Evolutionary conservation across 2,888 invertebrate genomes (phyloP), one percentile per base, ranked within the genome.

Genomic region (Euclidia mi): DNA sequence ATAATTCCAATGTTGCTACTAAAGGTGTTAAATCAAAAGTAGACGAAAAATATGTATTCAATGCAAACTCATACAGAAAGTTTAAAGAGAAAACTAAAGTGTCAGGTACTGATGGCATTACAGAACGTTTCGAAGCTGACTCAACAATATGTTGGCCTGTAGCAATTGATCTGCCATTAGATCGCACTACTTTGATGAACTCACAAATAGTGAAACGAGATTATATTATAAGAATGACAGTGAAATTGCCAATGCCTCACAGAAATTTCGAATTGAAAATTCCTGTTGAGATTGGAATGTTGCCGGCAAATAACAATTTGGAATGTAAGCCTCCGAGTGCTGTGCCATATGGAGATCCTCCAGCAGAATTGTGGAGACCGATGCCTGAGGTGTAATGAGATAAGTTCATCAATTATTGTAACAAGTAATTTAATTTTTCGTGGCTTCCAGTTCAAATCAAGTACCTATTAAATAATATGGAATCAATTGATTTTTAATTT

Each of bases 281-380:
- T 12, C 83, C 83, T 2, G 57, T 83, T 0, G 76, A 81, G 49
- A 69, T 82, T 31, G 79, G 78, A 82, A 79, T 31, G n/a, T n/a
- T n/a, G n/a, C n/a, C n/a, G n/a, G n/a, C n/a, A n/a, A n/a, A n/a
- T n/a, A n/a, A n/a, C n/a, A n/a, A n/a, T n/a, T n/a, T n/a, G n/a
- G n/a, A n/a, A n/a, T n/a, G n/a, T n/a, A n/a, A n/a, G n/a, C n/a
- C n/a, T n/a, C n/a, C n/a, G n/a, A n/a, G n/a, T n/a, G n/a, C n/a
- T n/a, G n/a, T n/a, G n/a, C n/a, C n/a, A n/a, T n/a, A n/a, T n/a
- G n/a, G n/a, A n/a, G n/a, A n/a, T n/a, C n/a, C n/a, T n/a, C n/a
- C n/a, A n/a, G n/a, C n/a, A n/a, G n/a, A n/a, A n/a, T n/a, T n/a
- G n/a, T n/a, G n/a, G n/a, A n/a, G n/a, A n/a, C n/a, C n/a, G n/a